A percentile compares a stretch with the other conserved stretches of the same genome.
Conservation (phyloP, 2,888 invertebrate genomes). For the Stenodema calcarata region DNA sequence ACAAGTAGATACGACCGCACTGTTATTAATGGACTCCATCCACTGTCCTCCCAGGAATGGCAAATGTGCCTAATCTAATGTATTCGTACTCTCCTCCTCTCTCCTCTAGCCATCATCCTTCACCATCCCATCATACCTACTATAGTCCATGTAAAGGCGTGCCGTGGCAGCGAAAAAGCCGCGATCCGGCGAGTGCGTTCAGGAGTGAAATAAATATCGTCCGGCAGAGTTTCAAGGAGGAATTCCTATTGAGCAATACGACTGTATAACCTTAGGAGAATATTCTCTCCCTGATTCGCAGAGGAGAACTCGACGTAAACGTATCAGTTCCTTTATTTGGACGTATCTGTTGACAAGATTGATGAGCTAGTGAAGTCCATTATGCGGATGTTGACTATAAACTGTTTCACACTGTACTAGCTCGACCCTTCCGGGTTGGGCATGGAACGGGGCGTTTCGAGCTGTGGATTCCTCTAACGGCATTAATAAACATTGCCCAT, state of each 20-base stretch:
- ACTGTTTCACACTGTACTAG: not conserved
- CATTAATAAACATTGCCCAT: too few relatives aligned
- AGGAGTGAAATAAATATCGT: slow-evolving; percentile 1
- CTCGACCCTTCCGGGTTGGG: not conserved
- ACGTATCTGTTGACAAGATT: not conserved
- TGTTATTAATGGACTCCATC: slow-evolving; percentile 20
- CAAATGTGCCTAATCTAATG: slow-evolving; percentile 34
- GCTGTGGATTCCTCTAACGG: too few relatives aligned
- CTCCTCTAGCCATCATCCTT: not conserved
- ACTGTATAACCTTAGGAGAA: not conserved
- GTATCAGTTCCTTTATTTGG: not conserved
- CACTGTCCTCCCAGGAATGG: not conserved
- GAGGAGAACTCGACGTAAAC: too few relatives aligned
- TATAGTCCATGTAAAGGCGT: not conserved
- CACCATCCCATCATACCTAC: not conserved
- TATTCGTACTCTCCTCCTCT: not conserved
- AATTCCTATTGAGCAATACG: slow-evolving; percentile 30
- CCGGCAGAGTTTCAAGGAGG: slow-evolving; percentile 5
- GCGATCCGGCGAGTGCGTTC: not conserved
- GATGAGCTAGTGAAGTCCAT: not conserved
- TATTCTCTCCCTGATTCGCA: not conserved
- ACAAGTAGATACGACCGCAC: not conserved
- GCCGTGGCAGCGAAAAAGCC: not conserved
- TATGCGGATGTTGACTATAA: not conserved
- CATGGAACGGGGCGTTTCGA: not conserved